These are phyloP conservation scores for Tolmerus cingulatus DNA, from an alignment of 2,888 invertebrate genomes.

Conservation along the genomic window DNA sequence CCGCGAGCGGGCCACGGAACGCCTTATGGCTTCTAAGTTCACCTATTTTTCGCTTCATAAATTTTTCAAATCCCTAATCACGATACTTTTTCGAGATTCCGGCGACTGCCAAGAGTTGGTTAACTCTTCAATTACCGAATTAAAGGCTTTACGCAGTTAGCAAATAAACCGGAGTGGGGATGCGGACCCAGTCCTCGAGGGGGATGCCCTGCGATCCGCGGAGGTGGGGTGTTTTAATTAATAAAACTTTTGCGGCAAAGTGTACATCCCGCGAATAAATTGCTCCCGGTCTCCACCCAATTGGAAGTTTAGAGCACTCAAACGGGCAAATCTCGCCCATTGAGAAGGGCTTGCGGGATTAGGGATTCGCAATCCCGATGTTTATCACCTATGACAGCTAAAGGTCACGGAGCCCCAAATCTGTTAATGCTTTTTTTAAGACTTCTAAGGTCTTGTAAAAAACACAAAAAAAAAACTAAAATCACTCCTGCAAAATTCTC, in stretches of 20 bases:
- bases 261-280: conserved; percentile 6
- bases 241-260: conserved; percentile 46
- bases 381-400: neutral
- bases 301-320: neutral
- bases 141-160: conserved; percentile 46
- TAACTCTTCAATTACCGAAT: conserved; percentile 45
- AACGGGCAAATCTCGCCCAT: neutral
- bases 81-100: conserved; percentile 22
- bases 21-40: conserved; percentile 46
- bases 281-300: neutral
- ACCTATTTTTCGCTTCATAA: conserved; percentile 49
- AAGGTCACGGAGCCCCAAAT: neutral
- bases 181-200: neutral
- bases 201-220: neutral
- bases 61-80: conserved; percentile 48
- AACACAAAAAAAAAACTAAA: too few relatives aligned
- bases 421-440: neutral
- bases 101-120: conserved; percentile 17
- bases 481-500: too few relatives aligned
- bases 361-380: neutral
- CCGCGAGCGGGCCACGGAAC: neutral
- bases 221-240: conserved; percentile 45
- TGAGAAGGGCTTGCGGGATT: neutral
- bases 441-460: too few relatives aligned
- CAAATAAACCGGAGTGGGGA: conserved; percentile 17